Conservation (phyloP, 2,797 vertebrate species). For the Limosa lapponica region DNA sequence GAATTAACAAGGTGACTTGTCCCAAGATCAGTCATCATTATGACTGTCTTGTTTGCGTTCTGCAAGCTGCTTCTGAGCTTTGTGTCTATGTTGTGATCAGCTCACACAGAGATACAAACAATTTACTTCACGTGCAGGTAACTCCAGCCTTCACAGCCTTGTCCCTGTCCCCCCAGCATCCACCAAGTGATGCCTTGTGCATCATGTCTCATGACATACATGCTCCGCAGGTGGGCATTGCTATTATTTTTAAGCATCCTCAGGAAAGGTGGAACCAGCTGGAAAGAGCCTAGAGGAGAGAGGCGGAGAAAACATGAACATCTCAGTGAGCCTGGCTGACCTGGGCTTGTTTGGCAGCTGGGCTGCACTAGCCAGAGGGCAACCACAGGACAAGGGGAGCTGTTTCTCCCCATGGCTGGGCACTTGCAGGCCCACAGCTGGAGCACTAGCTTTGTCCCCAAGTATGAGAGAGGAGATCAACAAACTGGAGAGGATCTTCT, state of each 20-base stretch:
- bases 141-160: not conserved
- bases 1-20: not conserved
- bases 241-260: not conserved
- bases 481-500: not conserved
- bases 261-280: not conserved
- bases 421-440: not conserved
- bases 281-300: not conserved
- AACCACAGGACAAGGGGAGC: not conserved
- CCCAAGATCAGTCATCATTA: not conserved
- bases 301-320: not conserved
- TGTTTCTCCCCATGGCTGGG: not conserved
- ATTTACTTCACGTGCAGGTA: not conserved
- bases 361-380: not conserved
- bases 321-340: not conserved
- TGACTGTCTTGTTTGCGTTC: not conserved
- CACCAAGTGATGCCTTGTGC: not conserved
- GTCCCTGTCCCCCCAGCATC: not conserved
- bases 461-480: fast-evolving
- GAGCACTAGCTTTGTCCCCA: not conserved
- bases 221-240: not conserved
- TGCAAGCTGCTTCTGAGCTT: not conserved
- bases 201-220: not conserved
- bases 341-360: not conserved
- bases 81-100: not conserved
- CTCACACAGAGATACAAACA: not conserved